Evolutionary conservation across 2,113 vertebrate species (phyloP), one percentile per base, ranked within the genome.

Genomic region (Campylomormyrus tamandua): DNA sequence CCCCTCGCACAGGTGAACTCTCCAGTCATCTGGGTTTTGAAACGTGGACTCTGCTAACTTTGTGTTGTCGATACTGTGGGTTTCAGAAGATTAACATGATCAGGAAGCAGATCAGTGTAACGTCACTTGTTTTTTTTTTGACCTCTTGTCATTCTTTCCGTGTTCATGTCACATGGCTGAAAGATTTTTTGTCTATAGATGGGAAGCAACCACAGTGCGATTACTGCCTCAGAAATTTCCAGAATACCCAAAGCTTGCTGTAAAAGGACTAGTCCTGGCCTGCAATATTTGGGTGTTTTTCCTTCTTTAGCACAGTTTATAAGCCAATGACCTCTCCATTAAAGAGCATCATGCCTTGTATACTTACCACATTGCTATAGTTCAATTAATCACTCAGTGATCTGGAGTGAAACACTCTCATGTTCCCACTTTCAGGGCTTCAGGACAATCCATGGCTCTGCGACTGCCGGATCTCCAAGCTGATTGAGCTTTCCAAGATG

Each of bases 361-460:
- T 42, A 1, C 35, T 42, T 39, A 42, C 74, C 35, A 17, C 15
- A 0, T 77, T 77, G 5, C 13, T 39, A 77, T 77, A 77, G 15
- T 77, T 39, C 19, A 39, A 19, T 77, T 19, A 77, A 15, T 77
- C 35, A 39, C 15, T 77, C 13, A 17, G 35, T 35, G 31, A 48
- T 21, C 9, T 84, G 17, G 0, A 84, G 15, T 48, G 1, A 48
- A 84, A 13, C 50, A 24, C 2, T 56, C 49, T 9, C 48, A 52
- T 45, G 45, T 27, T 80, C n/a, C 4, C 50, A 35, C 21, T 86
- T 89, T 3, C 91, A 99, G 98, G 98, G 92, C 95, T 99, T 13
- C 98, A 99, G 92, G 98, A 99, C 92, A 99, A 99, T 89, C 97
- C 97, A 1, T 99, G 98, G 98, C 95, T 96, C 92, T 99, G 98